Percentiles rank a stretch among this genome's conserved stretches.
phyloP scores from a whole-genome alignment of 2,113 vertebrate genomes.

The Thamnaconus septentrionalis region DNA sequence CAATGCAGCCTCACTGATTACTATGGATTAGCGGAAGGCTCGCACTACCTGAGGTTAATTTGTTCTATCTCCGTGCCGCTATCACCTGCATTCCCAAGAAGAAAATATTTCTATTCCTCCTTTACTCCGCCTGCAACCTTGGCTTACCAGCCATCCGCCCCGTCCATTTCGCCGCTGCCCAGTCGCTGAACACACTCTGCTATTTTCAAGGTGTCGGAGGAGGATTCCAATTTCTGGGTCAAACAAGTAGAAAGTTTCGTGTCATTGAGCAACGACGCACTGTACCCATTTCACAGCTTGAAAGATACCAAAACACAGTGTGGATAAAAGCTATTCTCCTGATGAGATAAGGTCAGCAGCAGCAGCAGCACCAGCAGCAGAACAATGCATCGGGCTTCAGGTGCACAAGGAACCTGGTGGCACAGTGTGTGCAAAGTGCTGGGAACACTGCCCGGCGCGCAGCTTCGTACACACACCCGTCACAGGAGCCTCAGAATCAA shows the following conservation, averaged over 20 bases:
- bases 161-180: too few relatives aligned
- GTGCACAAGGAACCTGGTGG: background rate
- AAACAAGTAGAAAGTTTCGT: slow-evolving; percentile 19
- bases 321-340: background rate
- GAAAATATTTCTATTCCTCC: slow-evolving; percentile 39
- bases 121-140: background rate
- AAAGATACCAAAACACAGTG: background rate
- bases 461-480: background rate
- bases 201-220: slow-evolving; percentile 10
- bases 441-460: background rate
- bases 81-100: slow-evolving; percentile 57
- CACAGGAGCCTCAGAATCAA: slow-evolving; percentile 20
- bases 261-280: slow-evolving; percentile 12
- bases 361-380: background rate
- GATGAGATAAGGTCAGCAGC: slow-evolving; percentile 20
- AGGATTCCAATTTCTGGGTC: background rate
- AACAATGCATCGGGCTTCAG: slow-evolving; percentile 18
- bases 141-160: background rate
- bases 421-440: slow-evolving; percentile 18
- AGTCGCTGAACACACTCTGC: background rate
- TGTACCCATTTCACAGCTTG: background rate
- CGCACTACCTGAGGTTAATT: slow-evolving; percentile 72
- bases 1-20: slow-evolving; percentile 74
- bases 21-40: slow-evolving; percentile 70
- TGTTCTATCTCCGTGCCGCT: slow-evolving; percentile 76